A percentile compares a stretch with the other conserved stretches of the same genome.
These are phyloP conservation scores for Dryomyza anilis DNA, from an alignment of 2,888 invertebrate species.

Conservation along the genomic window DNA sequence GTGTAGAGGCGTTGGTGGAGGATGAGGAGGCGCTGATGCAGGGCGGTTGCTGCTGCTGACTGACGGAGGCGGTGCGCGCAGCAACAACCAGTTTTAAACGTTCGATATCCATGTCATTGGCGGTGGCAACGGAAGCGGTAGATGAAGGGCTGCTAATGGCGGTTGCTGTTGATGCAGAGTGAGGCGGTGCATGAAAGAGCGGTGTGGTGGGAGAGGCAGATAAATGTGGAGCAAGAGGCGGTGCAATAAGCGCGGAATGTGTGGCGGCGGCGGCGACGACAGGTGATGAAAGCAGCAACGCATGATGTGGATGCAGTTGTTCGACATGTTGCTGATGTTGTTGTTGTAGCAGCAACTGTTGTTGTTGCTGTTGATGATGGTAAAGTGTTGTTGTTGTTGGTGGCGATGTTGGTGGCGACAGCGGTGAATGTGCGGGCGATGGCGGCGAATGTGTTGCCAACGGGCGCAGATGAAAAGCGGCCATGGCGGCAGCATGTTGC, in stretches of 20 bases:
- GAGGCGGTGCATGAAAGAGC: constrained; percentile 29
- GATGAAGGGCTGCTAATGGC: constrained; percentile 32
- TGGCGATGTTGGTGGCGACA: constrained; percentile 54
- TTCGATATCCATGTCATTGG: constrained; percentile 58
- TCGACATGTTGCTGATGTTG: constrained; percentile 31
- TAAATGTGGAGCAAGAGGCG: constrained; percentile 33
- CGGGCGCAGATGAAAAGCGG: constrained; percentile 49
- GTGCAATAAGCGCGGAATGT: constrained; percentile 8
- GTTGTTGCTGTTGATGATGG: constrained; percentile 36
- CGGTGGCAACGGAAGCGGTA: too few species aligned
- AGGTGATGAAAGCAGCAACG: constrained; percentile 24
- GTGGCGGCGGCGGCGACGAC: constrained; percentile 11
- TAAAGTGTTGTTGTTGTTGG: too few species aligned
- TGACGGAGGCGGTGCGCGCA: constrained; percentile 41
- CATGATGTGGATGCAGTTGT: constrained; percentile 40
- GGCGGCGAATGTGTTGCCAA: constrained; percentile 36
- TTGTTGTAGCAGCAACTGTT: constrained; percentile 29
- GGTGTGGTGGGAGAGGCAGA: constrained; percentile 37
- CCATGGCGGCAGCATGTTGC: constrained; percentile 30
- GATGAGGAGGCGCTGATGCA: constrained; percentile 35
- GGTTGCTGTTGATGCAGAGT: constrained; percentile 27
- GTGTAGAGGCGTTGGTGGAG: constrained; percentile 39
- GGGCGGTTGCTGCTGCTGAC: neutral
- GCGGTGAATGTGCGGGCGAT: constrained; percentile 51
- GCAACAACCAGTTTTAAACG: constrained; percentile 60